Percentiles rank a stretch among this genome's conserved stretches.
phyloP scores from a whole-genome alignment of 2,113 vertebrate genomes.

The Physeter macrocephalus region DNA sequence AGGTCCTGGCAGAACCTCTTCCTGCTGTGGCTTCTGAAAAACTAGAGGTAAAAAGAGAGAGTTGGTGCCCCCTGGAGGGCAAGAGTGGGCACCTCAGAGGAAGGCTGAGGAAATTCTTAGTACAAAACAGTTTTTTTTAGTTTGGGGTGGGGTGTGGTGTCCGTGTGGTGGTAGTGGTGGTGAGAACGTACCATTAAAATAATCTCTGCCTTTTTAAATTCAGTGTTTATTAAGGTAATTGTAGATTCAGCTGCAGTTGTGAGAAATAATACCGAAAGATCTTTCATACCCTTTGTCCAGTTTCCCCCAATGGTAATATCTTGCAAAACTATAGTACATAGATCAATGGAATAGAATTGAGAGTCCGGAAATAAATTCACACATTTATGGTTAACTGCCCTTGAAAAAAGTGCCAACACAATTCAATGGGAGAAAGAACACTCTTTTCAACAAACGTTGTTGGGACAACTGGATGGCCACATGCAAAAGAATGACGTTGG shows the following conservation, averaged over 20 bases:
- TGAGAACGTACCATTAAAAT: background rate
- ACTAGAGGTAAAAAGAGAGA: background rate
- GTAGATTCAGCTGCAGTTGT: background rate
- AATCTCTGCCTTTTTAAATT: background rate
- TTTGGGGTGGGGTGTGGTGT: too few species aligned
- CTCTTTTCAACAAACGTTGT: background rate
- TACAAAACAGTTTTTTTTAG: background rate
- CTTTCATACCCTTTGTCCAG: background rate
- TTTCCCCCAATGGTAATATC: background rate
- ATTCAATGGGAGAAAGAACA: background rate
- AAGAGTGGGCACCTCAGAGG: background rate
- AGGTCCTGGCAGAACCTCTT: background rate
- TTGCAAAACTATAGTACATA: background rate
- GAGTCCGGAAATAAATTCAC: background rate
- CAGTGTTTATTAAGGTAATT: background rate
- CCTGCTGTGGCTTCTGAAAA: background rate
- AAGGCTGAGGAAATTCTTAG: background rate
- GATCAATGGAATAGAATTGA: background rate
- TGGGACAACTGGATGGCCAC: background rate
- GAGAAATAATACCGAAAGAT: background rate
- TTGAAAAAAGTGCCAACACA: background rate
- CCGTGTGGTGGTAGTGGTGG: background rate
- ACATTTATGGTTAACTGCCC: background rate
- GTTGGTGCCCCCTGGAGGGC: slow-evolving; percentile 11
- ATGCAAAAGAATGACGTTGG: background rate